Percentiles rank a stretch among this genome's conserved stretches.
These are phyloP conservation scores for Ganaspis sp. DNA, from an alignment of 1,140 invertebrate species.

Conservation along the genomic window DNA sequence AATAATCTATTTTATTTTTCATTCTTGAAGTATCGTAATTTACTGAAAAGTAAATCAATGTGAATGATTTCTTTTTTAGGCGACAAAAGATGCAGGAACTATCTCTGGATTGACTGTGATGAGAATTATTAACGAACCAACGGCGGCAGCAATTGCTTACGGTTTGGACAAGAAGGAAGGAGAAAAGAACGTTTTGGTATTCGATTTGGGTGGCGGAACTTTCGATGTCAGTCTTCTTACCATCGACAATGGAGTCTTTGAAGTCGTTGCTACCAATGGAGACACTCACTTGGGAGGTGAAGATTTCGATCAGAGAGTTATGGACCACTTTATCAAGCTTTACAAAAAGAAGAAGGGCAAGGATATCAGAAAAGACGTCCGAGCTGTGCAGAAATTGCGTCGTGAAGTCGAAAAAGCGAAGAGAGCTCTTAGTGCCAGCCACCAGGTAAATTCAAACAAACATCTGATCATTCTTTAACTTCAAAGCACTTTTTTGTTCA, in stretches of 20 bases:
- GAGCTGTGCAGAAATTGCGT: constrained; percentile 96
- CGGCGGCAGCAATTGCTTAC: constrained; percentile 99
- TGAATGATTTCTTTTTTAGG: constrained; percentile 75
- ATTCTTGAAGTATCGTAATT: no score
- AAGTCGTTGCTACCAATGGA: constrained; percentile 97
- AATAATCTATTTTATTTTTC: no score
- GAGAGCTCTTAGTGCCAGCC: constrained; percentile 94
- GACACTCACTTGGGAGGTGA: constrained; percentile 99
- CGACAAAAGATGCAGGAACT: constrained; percentile 94
- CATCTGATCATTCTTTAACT: constrained; percentile 10
- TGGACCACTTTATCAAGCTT: constrained; percentile 99
- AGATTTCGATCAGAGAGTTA: constrained; percentile 98
- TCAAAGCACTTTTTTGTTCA: no score
- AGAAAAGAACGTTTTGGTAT: constrained; percentile 99
- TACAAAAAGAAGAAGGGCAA: constrained; percentile 99
- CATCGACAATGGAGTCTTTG: constrained; percentile 97
- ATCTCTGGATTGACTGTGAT: constrained; percentile 97
- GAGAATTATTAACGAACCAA: constrained; percentile 99
- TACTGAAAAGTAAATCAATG: not conserved
- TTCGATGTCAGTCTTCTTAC: constrained; percentile 99
- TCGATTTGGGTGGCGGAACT: constrained; percentile 99
- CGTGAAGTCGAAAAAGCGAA: constrained; percentile 99
- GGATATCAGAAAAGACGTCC: constrained; percentile 95
- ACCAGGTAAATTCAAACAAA: constrained; percentile 80
- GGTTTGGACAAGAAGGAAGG: constrained; percentile 99